These are phyloP conservation scores for Tenualosa ilisha DNA, from an alignment of 2,797 vertebrate genomes.

Conservation along the genomic window DNA sequence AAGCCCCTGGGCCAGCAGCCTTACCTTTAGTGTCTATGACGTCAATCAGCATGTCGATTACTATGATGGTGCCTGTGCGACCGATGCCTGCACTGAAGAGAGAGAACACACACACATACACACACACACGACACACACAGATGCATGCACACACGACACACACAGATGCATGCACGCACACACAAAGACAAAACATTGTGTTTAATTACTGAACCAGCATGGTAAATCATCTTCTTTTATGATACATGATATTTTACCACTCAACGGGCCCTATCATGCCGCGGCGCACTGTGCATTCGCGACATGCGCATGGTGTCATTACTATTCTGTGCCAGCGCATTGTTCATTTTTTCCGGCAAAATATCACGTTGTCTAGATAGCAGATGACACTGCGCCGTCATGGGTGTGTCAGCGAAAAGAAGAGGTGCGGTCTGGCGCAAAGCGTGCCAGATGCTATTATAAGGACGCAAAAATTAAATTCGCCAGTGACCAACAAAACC, in stretches of 20 bases:
- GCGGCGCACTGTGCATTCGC: no score
- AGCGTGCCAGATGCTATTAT: no score
- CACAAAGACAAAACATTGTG: neutral
- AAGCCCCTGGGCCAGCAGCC: slow-evolving; percentile 19
- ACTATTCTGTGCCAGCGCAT: no score
- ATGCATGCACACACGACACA: neutral
- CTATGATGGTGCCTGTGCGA: slow-evolving; percentile 93
- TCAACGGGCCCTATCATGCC: no score
- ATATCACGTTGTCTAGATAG: no score
- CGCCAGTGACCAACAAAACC: no score
- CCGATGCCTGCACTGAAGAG: slow-evolving; percentile 91
- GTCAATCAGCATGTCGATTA: slow-evolving; percentile 94
- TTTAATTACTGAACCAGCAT: neutral
- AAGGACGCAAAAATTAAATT: no score
- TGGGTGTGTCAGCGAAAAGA: no score
- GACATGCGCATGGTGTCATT: no score
- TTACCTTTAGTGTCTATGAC: slow-evolving; percentile 86
- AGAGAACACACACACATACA: neutral
- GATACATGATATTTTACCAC: neutral
- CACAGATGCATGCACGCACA: neutral
- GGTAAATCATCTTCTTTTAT: neutral
- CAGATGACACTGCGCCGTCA: no score
- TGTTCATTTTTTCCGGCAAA: no score
- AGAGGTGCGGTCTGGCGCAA: no score
- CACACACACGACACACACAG: neutral